Conservation (phyloP, 2,113 vertebrate species). For the Sinocyclocheilus anshuiensis region DNA sequence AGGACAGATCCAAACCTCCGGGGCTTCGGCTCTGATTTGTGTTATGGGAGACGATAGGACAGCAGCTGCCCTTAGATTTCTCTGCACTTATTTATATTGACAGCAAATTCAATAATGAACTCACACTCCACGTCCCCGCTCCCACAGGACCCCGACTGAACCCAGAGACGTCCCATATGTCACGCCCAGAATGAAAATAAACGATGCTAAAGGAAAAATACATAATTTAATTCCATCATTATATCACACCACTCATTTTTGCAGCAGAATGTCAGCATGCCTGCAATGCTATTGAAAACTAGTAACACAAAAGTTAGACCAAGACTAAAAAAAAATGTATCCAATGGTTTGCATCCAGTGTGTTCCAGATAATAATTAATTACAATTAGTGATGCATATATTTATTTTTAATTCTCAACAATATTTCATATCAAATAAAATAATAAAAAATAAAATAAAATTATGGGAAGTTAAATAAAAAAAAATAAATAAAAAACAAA, state of each 20-base stretch:
- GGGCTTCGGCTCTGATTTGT: constrained; percentile 36
- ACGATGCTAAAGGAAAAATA: constrained; percentile 2
- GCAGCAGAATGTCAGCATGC: not conserved
- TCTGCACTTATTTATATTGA: constrained; percentile 41
- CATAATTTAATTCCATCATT: not conserved
- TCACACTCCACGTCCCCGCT: not conserved
- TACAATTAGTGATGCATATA: too few species aligned
- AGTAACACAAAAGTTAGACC: too few species aligned
- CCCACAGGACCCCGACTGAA: not conserved
- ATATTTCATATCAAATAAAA: too few species aligned
- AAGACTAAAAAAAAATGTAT: too few species aligned
- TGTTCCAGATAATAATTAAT: too few species aligned
- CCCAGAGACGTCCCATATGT: not conserved
- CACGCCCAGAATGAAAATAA: constrained; percentile 8
- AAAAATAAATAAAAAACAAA: too few species aligned
- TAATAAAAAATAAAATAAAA: too few species aligned
- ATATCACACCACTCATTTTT: too few species aligned
- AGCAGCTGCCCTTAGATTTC: constrained; percentile 28
- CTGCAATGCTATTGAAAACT: not conserved
- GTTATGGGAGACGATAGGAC: constrained; percentile 33
- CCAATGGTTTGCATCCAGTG: too few species aligned
- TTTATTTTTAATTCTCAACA: too few species aligned
- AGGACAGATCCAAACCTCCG: constrained; percentile 29
- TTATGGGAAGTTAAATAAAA: too few species aligned
- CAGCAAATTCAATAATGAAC: constrained; percentile 46